phyloP scores from a whole-genome alignment of 2,797 vertebrate species.

The Iguana delicatissima region DNA sequence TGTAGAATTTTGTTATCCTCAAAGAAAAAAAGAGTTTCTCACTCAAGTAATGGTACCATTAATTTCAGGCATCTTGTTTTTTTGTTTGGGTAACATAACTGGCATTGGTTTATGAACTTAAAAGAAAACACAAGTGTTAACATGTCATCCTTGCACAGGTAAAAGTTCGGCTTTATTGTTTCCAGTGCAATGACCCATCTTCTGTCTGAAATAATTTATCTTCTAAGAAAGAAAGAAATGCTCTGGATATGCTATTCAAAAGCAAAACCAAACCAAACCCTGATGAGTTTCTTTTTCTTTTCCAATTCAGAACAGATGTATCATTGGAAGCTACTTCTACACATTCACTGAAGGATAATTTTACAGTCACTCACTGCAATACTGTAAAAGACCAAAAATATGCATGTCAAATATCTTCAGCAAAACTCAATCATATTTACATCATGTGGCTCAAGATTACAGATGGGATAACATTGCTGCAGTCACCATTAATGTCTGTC shows the following conservation, averaged over 20 bases:
- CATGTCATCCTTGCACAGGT: background rate
- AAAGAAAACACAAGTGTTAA: background rate
- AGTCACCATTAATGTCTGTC: conserved; percentile 76
- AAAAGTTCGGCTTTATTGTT: background rate
- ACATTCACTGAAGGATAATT: conserved; percentile 39
- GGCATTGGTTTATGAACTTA: background rate
- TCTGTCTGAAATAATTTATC: background rate
- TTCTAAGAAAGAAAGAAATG: background rate
- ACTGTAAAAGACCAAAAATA: conserved; percentile 66
- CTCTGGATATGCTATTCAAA: background rate
- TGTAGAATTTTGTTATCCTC: conserved; percentile 17
- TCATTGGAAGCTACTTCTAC: conserved; percentile 39
- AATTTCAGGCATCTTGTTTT: background rate
- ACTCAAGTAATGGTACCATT: background rate
- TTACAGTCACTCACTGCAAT: conserved; percentile 44
- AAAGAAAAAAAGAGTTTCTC: background rate
- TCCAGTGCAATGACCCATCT: background rate
- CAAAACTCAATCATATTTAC: conserved; percentile 65
- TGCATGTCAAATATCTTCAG: conserved; percentile 77
- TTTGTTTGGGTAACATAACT: background rate
- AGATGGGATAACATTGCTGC: conserved; percentile 45
- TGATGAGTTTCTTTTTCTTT: conserved; percentile 23
- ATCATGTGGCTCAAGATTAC: conserved; percentile 78
- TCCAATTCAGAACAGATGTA: conserved; percentile 72
- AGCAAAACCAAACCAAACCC: background rate